A percentile compares a stretch with the other conserved stretches of the same genome.
phyloP scores from a whole-genome alignment of 2,113 vertebrate species.

The Conger conger region DNA sequence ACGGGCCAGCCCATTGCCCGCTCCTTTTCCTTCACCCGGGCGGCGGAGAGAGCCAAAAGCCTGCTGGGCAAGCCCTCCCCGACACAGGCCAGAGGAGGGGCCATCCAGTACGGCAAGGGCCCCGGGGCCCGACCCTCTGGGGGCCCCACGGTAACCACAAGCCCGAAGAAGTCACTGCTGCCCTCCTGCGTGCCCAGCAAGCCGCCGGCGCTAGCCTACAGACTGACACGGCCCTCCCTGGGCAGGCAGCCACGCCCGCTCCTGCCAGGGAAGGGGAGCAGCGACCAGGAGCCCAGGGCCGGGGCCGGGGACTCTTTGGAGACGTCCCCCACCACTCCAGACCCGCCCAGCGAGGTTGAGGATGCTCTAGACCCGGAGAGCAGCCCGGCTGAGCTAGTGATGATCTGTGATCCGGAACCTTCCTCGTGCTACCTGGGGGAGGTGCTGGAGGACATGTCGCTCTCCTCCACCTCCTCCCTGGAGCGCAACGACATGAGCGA shows the following conservation, averaged over 20 bases:
- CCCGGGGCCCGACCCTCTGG: slow-evolving; percentile 3
- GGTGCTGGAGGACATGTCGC: slow-evolving; percentile 90
- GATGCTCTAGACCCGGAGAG: slow-evolving; percentile 4
- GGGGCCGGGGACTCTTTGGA: slow-evolving; percentile 42
- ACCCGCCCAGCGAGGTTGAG: background rate
- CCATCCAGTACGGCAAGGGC: slow-evolving; percentile 18
- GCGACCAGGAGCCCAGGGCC: slow-evolving; percentile 30
- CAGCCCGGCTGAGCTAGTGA: background rate
- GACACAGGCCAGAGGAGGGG: slow-evolving; percentile 34
- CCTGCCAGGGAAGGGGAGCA: slow-evolving; percentile 38
- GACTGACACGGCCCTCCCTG: slow-evolving; percentile 78
- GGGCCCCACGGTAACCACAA: slow-evolving; percentile 37
- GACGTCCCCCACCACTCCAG: slow-evolving; percentile 24
- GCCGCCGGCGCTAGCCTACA: slow-evolving; percentile 76
- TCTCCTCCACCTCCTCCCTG: slow-evolving; percentile 89
- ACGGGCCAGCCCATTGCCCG: slow-evolving; percentile 66
- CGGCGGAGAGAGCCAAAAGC: slow-evolving; percentile 66
- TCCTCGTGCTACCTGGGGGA: slow-evolving; percentile 72
- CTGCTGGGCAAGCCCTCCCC: slow-evolving; percentile 30
- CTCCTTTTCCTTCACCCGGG: slow-evolving; percentile 80
- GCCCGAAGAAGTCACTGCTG: slow-evolving; percentile 78
- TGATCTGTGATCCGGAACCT: slow-evolving; percentile 48
- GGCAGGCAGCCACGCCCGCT: slow-evolving; percentile 69
- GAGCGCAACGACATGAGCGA: slow-evolving; percentile 90
- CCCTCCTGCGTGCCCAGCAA: slow-evolving; percentile 60